A percentile compares a stretch with the other conserved stretches of the same genome.
Conservation (phyloP, 2,888 invertebrate genomes). For the Bombylius discolor region DNA sequence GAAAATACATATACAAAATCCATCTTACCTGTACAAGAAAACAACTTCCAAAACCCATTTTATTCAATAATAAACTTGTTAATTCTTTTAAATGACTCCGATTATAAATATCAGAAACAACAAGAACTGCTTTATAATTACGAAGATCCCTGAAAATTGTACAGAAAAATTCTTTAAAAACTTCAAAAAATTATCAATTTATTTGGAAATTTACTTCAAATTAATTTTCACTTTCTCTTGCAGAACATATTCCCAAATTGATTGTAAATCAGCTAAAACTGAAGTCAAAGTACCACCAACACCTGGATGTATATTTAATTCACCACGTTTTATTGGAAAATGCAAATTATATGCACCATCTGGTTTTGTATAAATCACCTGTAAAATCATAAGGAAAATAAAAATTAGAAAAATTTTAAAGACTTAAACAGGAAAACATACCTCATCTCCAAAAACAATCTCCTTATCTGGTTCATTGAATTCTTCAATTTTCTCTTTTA, state of each 20-base stretch:
- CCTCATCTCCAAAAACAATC: conserved; percentile 64
- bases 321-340: conserved; percentile 80
- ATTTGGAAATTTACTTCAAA: conserved; percentile 28
- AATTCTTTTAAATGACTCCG: conserved; percentile 74
- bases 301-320: conserved; percentile 70
- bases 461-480: conserved; percentile 53
- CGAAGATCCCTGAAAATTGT: conserved; percentile 44
- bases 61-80: conserved; percentile 62
- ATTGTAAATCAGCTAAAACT: conserved; percentile 70
- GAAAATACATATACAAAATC: no score
- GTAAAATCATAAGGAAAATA: neutral
- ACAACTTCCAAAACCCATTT: conserved; percentile 76
- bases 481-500: conserved; percentile 43
- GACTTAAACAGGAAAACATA: neutral
- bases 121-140: conserved; percentile 72
- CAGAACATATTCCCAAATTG: conserved; percentile 77
- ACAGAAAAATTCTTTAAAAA: neutral
- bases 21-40: conserved; percentile 22
- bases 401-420: neutral
- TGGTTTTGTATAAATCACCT: conserved; percentile 34
- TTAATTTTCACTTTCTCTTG: conserved; percentile 64
- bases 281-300: conserved; percentile 77
- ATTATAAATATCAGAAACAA: conserved; percentile 83
- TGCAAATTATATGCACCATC: conserved; percentile 68
- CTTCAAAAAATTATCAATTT: neutral